phyloP scores from a whole-genome alignment of 1,140 invertebrate species.

The Brachionus sp. region DNA sequence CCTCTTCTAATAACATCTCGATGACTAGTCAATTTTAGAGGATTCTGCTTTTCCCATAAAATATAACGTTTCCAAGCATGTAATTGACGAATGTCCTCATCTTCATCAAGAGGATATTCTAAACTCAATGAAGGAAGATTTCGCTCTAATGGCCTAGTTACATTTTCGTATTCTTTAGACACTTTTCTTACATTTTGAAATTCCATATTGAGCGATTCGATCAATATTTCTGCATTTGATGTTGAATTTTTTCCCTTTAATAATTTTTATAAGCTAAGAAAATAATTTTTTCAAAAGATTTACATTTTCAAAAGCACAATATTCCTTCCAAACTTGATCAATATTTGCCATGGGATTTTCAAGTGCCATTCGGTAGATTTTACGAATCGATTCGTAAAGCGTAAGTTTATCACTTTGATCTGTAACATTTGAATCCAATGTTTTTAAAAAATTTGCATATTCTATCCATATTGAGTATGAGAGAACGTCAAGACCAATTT shows the following conservation, averaged over 20 bases:
- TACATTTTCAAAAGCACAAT: slow-evolving; percentile 72
- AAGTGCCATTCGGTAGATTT: slow-evolving; percentile 88
- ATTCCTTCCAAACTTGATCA: slow-evolving; percentile 96
- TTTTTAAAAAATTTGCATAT: slow-evolving; percentile 81
- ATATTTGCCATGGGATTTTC: slow-evolving; percentile 96
- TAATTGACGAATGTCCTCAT: slow-evolving; percentile 87
- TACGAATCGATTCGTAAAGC: slow-evolving; percentile 70
- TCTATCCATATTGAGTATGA: slow-evolving; percentile 94
- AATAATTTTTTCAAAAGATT: not conserved
- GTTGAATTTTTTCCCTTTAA: slow-evolving; percentile 92
- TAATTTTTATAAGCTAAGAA: slow-evolving; percentile 52
- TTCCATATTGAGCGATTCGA: slow-evolving; percentile 80
- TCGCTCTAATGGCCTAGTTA: slow-evolving; percentile 87
- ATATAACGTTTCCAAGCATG: slow-evolving; percentile 92
- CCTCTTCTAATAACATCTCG: slow-evolving; percentile 64
- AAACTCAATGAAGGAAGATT: slow-evolving; percentile 84
- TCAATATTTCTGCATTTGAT: slow-evolving; percentile 89
- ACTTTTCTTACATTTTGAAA: slow-evolving; percentile 95
- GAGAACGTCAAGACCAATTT: slow-evolving; percentile 95
- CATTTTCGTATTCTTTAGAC: slow-evolving; percentile 88
- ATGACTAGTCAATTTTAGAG: slow-evolving; percentile 88
- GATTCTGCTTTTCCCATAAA: slow-evolving; percentile 92
- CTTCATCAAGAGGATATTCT: slow-evolving; percentile 41
- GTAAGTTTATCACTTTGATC: not conserved
- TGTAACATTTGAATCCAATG: not conserved